Percentiles rank a stretch among this genome's conserved stretches.
phyloP scores from a whole-genome alignment of 2,113 vertebrate species.

The Hemibagrus wyckioides region DNA sequence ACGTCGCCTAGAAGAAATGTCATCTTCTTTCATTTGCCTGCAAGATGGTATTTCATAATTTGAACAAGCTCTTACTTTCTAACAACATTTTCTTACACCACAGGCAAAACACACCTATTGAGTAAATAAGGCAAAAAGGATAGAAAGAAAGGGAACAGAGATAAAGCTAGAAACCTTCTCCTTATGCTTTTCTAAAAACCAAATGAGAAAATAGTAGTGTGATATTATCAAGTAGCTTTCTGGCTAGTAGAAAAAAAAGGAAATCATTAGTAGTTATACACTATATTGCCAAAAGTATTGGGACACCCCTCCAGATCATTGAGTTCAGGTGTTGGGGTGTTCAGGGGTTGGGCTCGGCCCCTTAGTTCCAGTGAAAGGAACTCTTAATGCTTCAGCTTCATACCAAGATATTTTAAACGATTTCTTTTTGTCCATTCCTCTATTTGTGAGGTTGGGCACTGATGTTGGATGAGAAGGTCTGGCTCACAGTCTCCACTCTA shows the following conservation, averaged over 20 bases:
- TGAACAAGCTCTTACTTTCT: background rate
- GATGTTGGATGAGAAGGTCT: too few relatives aligned
- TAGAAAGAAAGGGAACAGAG: background rate
- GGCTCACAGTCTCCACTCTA: too few relatives aligned
- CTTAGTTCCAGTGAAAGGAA: too few relatives aligned
- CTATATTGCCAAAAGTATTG: too few relatives aligned
- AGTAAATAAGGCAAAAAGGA: background rate
- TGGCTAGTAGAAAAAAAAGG: background rate
- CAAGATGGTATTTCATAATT: background rate
- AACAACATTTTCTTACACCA: background rate
- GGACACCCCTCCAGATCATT: too few relatives aligned
- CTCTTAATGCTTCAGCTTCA: too few relatives aligned
- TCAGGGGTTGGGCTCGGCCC: too few relatives aligned
- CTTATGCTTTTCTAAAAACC: background rate
- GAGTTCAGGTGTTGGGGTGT: too few relatives aligned
- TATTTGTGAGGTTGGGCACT: too few relatives aligned
- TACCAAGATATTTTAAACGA: too few relatives aligned
- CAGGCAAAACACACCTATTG: background rate
- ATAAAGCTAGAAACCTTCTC: background rate
- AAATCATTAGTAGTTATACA: too few relatives aligned
- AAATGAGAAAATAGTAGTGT: background rate
- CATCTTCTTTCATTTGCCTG: background rate
- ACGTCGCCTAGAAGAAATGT: background rate
- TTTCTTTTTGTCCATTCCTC: too few relatives aligned
- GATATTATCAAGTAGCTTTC: background rate